Conservation (phyloP, 2,797 vertebrate species). For the Tiaroga cobitis region DNA sequence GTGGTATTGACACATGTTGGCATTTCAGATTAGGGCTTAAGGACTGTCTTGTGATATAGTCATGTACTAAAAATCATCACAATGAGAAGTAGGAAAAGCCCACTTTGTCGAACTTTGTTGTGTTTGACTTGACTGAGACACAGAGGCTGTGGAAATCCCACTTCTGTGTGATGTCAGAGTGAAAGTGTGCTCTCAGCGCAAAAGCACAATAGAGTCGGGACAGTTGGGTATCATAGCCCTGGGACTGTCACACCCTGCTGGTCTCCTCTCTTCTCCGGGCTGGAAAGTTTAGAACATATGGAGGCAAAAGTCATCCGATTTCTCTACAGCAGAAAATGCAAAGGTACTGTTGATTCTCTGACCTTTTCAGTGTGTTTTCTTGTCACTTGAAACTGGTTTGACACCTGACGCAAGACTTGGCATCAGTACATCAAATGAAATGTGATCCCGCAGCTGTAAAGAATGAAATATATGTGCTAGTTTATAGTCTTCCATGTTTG, state of each 20-base stretch:
- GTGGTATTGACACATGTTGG: conserved; percentile 61
- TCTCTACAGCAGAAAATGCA: conserved; percentile 72
- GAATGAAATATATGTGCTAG: neutral
- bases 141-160: conserved; percentile 70
- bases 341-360: conserved; percentile 69
- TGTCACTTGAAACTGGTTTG: neutral
- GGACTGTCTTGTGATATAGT: conserved; percentile 31
- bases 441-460: conserved; percentile 4
- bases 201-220: conserved; percentile 69
- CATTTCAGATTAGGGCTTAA: conserved; percentile 39
- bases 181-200: conserved; percentile 80
- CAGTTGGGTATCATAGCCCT: conserved; percentile 56
- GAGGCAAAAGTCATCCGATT: conserved; percentile 73
- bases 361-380: conserved; percentile 2
- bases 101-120: conserved; percentile 12
- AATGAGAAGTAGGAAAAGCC: conserved; percentile 6
- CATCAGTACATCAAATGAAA: conserved; percentile 3
- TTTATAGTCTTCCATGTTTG: neutral
- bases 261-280: conserved; percentile 43
- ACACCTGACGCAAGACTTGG: neutral
- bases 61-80: conserved; percentile 4
- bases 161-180: conserved; percentile 75
- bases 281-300: conserved; percentile 62
- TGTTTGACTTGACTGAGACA: conserved; percentile 10
- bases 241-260: conserved; percentile 47